Evolutionary conservation across 1,140 invertebrate genomes (phyloP).

Genomic region (Zaprionus africanus): DNA sequence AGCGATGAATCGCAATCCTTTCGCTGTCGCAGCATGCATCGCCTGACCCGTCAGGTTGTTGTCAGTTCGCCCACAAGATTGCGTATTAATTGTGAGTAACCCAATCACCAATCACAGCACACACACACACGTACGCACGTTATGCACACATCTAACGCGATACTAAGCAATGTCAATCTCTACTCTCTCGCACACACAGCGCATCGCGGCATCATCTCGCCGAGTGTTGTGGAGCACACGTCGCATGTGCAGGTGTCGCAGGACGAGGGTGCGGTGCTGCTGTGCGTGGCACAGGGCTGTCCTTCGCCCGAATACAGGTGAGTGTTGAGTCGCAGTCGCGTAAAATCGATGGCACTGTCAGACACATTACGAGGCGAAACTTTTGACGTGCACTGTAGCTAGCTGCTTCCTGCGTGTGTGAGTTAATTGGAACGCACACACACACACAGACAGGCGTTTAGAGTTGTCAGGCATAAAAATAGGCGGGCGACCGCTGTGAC

Average conservation of each 20-base stretch:
- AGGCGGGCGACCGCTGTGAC: constrained; percentile 32
- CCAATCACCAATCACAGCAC: constrained; percentile 40
- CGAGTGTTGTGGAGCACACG: constrained; percentile 89
- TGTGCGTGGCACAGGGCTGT: constrained; percentile 90
- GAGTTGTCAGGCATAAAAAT: constrained; percentile 63
- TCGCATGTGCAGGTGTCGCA: constrained; percentile 88
- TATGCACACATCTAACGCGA: constrained; percentile 28
- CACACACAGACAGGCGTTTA: constrained; percentile 49
- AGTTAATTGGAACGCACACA: constrained; percentile 71
- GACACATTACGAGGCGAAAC: constrained; percentile 57
- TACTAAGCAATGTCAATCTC: constrained; percentile 67
- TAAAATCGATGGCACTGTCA: constrained; percentile 62
- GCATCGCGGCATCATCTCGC: constrained; percentile 88
- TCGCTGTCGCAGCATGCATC: constrained; percentile 91
- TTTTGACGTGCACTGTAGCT: constrained; percentile 73
- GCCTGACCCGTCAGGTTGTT: constrained; percentile 90
- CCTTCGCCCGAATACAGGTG: constrained; percentile 91
- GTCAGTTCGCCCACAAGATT: constrained; percentile 90
- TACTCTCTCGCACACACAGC: constrained; percentile 85
- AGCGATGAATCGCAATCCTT: constrained; percentile 90
- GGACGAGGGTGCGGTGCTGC: constrained; percentile 90
- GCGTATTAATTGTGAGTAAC: constrained; percentile 88
- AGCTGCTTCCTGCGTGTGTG: constrained; percentile 34
- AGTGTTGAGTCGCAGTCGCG: constrained; percentile 24
- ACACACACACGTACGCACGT: constrained; percentile 11